A percentile compares a stretch with the other conserved stretches of the same genome.
phyloP scores from a whole-genome alignment of 1,140 invertebrate species.

The Aphelinus certus region DNA sequence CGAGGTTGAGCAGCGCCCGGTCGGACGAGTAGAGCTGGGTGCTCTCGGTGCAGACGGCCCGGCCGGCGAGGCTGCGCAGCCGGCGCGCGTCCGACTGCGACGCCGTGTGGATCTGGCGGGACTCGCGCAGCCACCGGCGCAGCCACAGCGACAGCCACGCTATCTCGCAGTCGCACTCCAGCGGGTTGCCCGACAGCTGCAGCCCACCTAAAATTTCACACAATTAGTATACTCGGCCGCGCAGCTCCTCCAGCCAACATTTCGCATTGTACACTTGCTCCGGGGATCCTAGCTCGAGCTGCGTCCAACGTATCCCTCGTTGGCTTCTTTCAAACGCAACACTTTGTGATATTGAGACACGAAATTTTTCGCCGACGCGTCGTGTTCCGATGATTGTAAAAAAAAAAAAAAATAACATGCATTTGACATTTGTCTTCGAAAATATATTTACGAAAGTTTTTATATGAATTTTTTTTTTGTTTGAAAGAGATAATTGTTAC shows the following conservation, averaged over 20 bases:
- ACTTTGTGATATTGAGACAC: too few relatives aligned
- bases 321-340: too few relatives aligned
- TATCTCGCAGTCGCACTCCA: slow-evolving; percentile 86
- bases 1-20: slow-evolving; percentile 61
- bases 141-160: slow-evolving; percentile 91
- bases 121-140: slow-evolving; percentile 83
- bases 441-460: background rate
- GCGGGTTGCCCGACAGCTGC: slow-evolving; percentile 82
- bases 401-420: too few relatives aligned
- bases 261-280: too few relatives aligned
- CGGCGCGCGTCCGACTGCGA: slow-evolving; percentile 65
- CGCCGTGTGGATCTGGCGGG: slow-evolving; percentile 75
- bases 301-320: too few relatives aligned
- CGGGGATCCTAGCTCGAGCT: too few relatives aligned
- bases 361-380: too few relatives aligned
- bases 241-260: too few relatives aligned
- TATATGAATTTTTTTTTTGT: background rate
- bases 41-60: slow-evolving; percentile 63
- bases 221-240: too few relatives aligned
- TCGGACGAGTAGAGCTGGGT: slow-evolving; percentile 61
- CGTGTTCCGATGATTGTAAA: background rate
- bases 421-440: background rate
- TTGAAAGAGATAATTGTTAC: slow-evolving; percentile 11
- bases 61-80: slow-evolving; percentile 59
- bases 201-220: slow-evolving; percentile 74